phyloP scores from a whole-genome alignment of 2,888 invertebrate species.

The Sialis fuliginosa region DNA sequence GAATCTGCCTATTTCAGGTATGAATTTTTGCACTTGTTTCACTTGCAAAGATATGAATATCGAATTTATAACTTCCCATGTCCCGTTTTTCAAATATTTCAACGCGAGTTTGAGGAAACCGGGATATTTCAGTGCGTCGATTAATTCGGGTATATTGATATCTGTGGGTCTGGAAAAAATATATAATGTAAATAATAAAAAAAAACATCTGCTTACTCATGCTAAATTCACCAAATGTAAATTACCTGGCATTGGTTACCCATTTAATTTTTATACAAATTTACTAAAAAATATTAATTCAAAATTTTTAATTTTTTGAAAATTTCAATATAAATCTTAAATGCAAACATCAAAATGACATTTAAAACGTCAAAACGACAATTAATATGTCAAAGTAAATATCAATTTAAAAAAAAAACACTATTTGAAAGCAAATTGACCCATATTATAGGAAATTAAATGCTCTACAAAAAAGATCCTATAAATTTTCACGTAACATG shows the following conservation, averaged over 20 bases:
- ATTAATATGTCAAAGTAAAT: too few relatives aligned
- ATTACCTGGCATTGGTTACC: constrained; percentile 1
- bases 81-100: constrained; percentile 62
- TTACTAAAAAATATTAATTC: too few relatives aligned
- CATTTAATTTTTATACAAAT: background rate
- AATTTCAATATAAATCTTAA: too few relatives aligned
- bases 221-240: background rate
- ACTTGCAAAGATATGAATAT: constrained; percentile 60
- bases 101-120: constrained; percentile 71
- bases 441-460: too few relatives aligned
- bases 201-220: background rate
- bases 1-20: constrained; percentile 54
- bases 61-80: constrained; percentile 69
- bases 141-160: constrained; percentile 49
- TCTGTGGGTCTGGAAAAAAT: constrained; percentile 47
- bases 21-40: constrained; percentile 62
- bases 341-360: too few relatives aligned
- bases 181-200: constrained; percentile 5
- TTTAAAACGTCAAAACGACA: too few relatives aligned
- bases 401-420: too few relatives aligned
- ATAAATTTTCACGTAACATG: too few relatives aligned
- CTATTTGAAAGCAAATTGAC: too few relatives aligned
- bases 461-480: too few relatives aligned
- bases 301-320: background rate
- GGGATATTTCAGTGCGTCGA: constrained; percentile 50